Conservation (phyloP, 2,113 vertebrate genomes). For the Xerus inauris region DNA sequence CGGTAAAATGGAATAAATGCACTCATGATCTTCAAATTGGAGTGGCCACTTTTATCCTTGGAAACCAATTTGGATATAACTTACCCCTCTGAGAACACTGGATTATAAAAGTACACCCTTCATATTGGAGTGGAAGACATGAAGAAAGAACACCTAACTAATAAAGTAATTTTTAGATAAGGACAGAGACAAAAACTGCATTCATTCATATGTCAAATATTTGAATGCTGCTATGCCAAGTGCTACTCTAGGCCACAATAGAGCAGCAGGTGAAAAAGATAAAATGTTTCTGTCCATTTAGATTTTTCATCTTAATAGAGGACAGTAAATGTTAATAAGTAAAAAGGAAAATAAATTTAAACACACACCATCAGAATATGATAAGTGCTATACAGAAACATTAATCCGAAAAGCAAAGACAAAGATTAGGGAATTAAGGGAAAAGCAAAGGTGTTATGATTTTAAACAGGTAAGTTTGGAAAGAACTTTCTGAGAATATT, state of each 20-base stretch:
- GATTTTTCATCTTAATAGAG: background rate
- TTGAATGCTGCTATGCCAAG: background rate
- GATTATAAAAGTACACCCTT: background rate
- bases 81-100: background rate
- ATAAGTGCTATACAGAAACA: background rate
- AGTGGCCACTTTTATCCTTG: background rate
- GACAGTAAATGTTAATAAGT: background rate
- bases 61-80: background rate
- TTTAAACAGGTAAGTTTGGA: background rate
- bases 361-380: background rate
- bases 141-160: background rate
- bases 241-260: background rate
- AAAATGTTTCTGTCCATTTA: background rate
- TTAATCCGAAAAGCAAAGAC: slow-evolving; percentile 28
- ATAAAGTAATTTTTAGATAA: background rate
- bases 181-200: background rate
- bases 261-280: background rate
- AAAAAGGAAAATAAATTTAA: background rate
- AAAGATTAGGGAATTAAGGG: background rate
- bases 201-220: background rate
- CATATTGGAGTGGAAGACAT: background rate
- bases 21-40: background rate
- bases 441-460: background rate
- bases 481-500: background rate
- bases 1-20: background rate